phyloP scores from a whole-genome alignment of 2,113 vertebrate genomes.

The Nothobranchius furzeri region DNA sequence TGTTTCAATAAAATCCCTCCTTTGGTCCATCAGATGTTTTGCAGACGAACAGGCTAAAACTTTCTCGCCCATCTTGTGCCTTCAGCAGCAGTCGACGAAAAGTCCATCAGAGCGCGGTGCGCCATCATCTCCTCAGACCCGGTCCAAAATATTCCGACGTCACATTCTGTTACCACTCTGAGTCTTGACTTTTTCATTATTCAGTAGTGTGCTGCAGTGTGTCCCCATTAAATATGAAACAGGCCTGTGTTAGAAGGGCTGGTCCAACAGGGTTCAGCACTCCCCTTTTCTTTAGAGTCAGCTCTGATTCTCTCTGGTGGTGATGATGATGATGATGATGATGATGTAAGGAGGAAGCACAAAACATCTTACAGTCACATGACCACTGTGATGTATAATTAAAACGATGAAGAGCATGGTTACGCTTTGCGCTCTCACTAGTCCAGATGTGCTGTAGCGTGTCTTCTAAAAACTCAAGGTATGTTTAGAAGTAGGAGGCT shows the following conservation, averaged over 20 bases:
- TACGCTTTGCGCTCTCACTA: background rate
- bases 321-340: slow-evolving; percentile 4
- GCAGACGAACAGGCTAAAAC: too few species aligned
- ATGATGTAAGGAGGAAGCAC: slow-evolving; percentile 20
- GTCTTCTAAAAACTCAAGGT: slow-evolving; percentile 36
- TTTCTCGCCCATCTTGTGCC: background rate
- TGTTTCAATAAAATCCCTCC: too few species aligned
- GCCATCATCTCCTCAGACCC: slow-evolving; percentile 17
- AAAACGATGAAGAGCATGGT: background rate
- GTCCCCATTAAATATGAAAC: slow-evolving; percentile 71
- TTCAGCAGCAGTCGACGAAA: background rate
- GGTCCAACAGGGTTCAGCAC: slow-evolving; percentile 28
- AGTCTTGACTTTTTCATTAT: slow-evolving; percentile 61
- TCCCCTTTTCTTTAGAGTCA: background rate
- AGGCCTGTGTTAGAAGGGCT: slow-evolving; percentile 54
- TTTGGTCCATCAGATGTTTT: too few species aligned
- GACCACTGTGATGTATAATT: background rate
- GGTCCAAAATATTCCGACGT: slow-evolving; percentile 39
- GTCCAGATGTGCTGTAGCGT: background rate
- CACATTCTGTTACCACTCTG: slow-evolving; percentile 23
- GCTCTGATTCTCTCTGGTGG: background rate
- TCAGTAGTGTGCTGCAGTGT: slow-evolving; percentile 69
- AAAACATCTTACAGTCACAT: background rate
- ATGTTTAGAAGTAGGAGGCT: slow-evolving; percentile 46
- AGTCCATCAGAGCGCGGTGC: background rate